A percentile compares a stretch with the other conserved stretches of the same genome.
phyloP scores from a whole-genome alignment of 2,888 invertebrate genomes.

The Macrosiphum euphorbiae region DNA sequence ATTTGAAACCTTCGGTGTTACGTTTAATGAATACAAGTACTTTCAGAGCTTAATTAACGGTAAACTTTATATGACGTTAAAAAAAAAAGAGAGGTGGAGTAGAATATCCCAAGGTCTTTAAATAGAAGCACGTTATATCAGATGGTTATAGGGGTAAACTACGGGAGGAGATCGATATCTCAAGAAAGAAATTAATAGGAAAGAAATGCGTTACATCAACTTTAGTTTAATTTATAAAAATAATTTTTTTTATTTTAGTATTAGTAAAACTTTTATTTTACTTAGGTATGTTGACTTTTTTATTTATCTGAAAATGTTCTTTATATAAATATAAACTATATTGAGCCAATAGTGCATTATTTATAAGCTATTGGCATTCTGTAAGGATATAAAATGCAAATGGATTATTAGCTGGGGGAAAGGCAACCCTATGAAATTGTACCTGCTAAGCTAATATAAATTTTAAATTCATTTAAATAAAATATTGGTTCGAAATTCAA shows the following conservation, averaged over 20 bases:
- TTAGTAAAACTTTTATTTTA: neutral
- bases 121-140: too few relatives aligned
- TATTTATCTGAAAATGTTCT: neutral
- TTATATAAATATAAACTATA: neutral
- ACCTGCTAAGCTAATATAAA: neutral
- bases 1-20: too few relatives aligned
- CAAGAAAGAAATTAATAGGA: too few relatives aligned
- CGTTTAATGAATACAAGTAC: too few relatives aligned
- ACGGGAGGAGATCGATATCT: too few relatives aligned
- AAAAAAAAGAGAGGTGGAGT: too few relatives aligned
- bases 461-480: neutral
- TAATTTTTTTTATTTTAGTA: neutral
- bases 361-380: neutral
- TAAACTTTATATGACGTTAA: too few relatives aligned
- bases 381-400: neutral
- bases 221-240: neutral
- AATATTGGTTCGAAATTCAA: neutral
- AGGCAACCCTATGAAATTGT: neutral
- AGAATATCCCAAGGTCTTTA: too few relatives aligned
- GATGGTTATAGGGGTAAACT: too few relatives aligned
- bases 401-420: neutral
- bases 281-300: neutral
- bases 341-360: neutral
- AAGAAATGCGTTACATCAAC: neutral
- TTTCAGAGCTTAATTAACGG: too few relatives aligned